Evolutionary conservation across 2,888 invertebrate species (phyloP).

Genomic region (Drosophila siamana): DNA sequence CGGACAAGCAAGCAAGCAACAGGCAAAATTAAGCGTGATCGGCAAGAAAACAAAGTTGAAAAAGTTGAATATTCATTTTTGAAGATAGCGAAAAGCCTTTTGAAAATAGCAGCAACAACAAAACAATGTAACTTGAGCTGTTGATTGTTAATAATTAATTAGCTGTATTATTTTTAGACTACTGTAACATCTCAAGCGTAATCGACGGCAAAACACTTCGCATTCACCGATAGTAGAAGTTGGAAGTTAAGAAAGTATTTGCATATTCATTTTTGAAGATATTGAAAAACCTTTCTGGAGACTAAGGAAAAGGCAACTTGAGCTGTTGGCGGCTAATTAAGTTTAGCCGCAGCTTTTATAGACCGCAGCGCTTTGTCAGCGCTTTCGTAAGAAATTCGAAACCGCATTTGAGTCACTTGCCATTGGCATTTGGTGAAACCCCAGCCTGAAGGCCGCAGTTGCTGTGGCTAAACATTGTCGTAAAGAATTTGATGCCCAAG

Average conservation of each 20-base stretch:
- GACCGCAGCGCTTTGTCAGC: slow-evolving; percentile 1
- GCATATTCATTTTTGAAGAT: not conserved
- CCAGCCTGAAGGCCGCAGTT: no score
- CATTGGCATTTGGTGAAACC: not conserved
- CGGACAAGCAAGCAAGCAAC: slow-evolving; percentile 16
- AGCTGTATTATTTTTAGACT: no score
- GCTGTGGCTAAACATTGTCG: no score
- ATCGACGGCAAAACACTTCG: no score
- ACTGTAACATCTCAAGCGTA: no score
- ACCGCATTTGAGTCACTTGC: not conserved
- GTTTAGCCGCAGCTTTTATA: not conserved
- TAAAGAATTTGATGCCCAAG: no score
- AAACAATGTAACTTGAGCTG: no score
- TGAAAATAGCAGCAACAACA: no score
- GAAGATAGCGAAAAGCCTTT: no score
- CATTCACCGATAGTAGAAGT: not conserved
- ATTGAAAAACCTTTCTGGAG: slow-evolving; percentile 3
- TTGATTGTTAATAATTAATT: no score
- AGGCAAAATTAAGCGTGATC: not conserved
- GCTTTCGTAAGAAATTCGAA: not conserved
- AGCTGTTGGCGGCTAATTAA: not conserved
- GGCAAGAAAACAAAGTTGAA: not conserved
- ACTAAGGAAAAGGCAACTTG: not conserved
- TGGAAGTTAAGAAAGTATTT: not conserved
- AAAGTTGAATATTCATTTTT: no score